Conservation (phyloP, 2,113 vertebrate species). For the Phrynocephalus versicolor region DNA sequence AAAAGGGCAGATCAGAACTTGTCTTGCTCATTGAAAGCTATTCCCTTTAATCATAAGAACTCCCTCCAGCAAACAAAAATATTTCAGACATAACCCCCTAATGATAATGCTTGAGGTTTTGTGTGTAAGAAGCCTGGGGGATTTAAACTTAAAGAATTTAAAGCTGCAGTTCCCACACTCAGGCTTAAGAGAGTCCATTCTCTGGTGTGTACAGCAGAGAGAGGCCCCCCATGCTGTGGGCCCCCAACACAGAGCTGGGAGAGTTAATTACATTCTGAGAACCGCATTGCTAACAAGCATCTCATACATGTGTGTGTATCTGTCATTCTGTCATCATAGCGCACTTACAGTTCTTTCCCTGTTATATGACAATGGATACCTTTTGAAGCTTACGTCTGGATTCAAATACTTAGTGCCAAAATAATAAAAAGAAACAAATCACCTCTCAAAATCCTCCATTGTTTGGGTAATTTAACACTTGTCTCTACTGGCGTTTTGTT, state of each 20-base stretch:
- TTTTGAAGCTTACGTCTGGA: neutral
- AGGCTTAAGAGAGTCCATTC: neutral
- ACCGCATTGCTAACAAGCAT: conserved; percentile 37
- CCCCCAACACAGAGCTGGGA: conserved; percentile 35
- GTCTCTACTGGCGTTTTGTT: neutral
- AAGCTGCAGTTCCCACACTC: conserved; percentile 60
- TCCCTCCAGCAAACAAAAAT: conserved; percentile 57
- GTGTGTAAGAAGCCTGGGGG: conserved; percentile 58
- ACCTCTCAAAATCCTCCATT: neutral
- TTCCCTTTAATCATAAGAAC: conserved; percentile 68
- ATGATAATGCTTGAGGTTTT: conserved; percentile 55
- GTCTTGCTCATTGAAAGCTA: conserved; percentile 59
- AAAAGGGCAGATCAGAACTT: conserved; percentile 71
- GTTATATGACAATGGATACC: neutral
- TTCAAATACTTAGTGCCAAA: neutral
- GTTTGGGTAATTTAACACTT: neutral
- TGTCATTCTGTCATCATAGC: neutral
- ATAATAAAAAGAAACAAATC: neutral
- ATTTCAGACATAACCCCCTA: conserved; percentile 40
- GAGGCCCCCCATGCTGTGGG: neutral
- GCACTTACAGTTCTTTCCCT: conserved; percentile 27
- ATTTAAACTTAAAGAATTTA: conserved; percentile 38
- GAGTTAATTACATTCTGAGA: conserved; percentile 48
- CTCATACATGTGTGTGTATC: neutral
- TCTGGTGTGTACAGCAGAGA: conserved; percentile 19